Evolutionary conservation across 2,888 invertebrate species (phyloP).

Genomic region (Dilophus febrilis): DNA sequence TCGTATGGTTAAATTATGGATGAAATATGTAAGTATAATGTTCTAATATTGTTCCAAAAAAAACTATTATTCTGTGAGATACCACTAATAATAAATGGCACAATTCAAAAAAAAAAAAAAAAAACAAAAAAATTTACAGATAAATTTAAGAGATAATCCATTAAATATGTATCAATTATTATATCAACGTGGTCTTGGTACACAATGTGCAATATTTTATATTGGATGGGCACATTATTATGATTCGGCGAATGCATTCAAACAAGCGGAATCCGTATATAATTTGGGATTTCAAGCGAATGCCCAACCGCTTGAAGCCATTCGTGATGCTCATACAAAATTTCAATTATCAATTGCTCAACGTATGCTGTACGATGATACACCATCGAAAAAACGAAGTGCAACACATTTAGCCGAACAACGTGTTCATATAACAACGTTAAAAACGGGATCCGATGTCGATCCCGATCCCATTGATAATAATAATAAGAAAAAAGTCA

Average conservation of each 20-base stretch:
- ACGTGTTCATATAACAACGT: slow-evolving; percentile 50
- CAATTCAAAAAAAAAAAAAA: too few relatives aligned
- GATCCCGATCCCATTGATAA: slow-evolving; percentile 3
- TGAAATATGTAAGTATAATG: slow-evolving; percentile 71
- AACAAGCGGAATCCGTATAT: slow-evolving; percentile 70
- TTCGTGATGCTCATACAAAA: slow-evolving; percentile 57
- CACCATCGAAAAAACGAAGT: slow-evolving; percentile 36
- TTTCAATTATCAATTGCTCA: slow-evolving; percentile 47
- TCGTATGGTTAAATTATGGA: slow-evolving; percentile 74
- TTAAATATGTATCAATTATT: slow-evolving; percentile 67
- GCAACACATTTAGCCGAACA: slow-evolving; percentile 44
- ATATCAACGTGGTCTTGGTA: slow-evolving; percentile 63
- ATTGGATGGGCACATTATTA: slow-evolving; percentile 79
- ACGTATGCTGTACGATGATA: slow-evolving; percentile 44
- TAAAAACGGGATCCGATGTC: not conserved
- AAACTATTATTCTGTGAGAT: not conserved
- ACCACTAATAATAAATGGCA: not conserved
- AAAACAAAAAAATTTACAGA: slow-evolving; percentile 31
- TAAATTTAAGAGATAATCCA: slow-evolving; percentile 60
- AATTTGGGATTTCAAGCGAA: slow-evolving; percentile 56
- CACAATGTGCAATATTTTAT: slow-evolving; percentile 68
- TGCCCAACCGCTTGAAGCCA: slow-evolving; percentile 63
- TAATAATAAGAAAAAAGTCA: not conserved
- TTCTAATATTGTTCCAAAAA: not conserved
- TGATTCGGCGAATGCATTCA: slow-evolving; percentile 64